Evolutionary conservation across 1,140 invertebrate species (phyloP), one percentile per base, ranked within the genome.

Genomic region (Leptopilina boulardi): DNA sequence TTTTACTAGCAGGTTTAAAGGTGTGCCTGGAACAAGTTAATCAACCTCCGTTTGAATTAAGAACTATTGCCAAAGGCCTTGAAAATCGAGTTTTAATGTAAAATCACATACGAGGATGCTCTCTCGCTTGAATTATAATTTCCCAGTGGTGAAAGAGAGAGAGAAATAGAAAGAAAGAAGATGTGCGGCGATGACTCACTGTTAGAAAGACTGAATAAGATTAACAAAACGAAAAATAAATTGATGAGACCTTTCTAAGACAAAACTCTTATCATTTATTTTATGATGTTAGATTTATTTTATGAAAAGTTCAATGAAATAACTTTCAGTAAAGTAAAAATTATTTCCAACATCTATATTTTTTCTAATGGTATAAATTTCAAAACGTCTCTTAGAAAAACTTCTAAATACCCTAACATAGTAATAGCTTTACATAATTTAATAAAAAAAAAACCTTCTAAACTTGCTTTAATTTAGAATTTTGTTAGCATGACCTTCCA

Each of bases 61-160:
- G 23, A 66, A 66, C 23, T 66, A 66, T 66, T 66, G 26, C 59
- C 26, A 30, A 66, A 66, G 59, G 59, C 59, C 59, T 66, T 66
- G 59, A 66, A 66, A 30, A 66, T 66, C 59, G 5, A 66, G 59
- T 66, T 66, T 66, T 66, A 30, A 30, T 66, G 23, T 66, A 66
- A 66, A 66, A 66, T 66, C 59, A 23, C 56, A 23, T 59, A 26
- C 0, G 56, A 59, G 56, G 56, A 59, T 59, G 19, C 56, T 59
- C 19, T 59, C 56, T 13, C 21, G 11, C 15, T 30, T 26, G 59
- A 66, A 66, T 66, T 30, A 66, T 23, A 66, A 66, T 66, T 30
- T 34, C 26, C 59, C 11, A 66, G 54, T 66, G 9, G 34, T 38
- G 34, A 38, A 38, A 38, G 34, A 38, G 34, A 38, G 34, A 38